Evolutionary conservation across 2,888 invertebrate genomes (phyloP), one percentile per base, ranked within the genome.

Genomic region (Teleiodes luculella): DNA sequence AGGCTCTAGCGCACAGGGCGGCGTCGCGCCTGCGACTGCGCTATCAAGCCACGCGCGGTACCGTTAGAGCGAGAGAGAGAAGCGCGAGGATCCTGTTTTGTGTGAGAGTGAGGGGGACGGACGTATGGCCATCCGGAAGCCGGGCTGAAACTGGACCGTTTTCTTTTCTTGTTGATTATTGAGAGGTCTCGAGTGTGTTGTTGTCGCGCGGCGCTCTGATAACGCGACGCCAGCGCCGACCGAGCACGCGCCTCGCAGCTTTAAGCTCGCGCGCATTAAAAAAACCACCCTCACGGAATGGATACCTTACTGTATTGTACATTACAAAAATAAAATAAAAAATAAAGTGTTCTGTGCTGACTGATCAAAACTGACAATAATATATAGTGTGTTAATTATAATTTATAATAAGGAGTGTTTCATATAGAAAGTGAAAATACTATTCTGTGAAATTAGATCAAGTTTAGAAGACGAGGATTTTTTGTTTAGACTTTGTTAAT

Each of bases 111-210:
- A 78, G 76, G 70, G 73, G 57, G 67, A 82, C 80, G 78, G 80
- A 74, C 83, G 43, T 43, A 43, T 83, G 82, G 80, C 86, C 87
- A 87, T 87, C 88, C 88, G 88, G 88, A 89, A 88, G 88, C 86
- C 87, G 80, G 78, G 80, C 89, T 89, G 89, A 89, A 89, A 89
- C 89, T 89, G 89, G 89, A 88, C 89, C 89, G 89, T 89, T 88
- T 89, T 89, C 88, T 89, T 89, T 89, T 88, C 88, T 88, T 89
- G 88, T 89, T 88, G 84, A 87, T 88, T 88, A 88, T 88, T 86
- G 86, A 86, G 86, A 76, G 79, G 83, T 86, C 85, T 83, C 86
- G 85, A 87, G 83, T 87, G 87, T 88, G 88, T 88, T 88, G 88
- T 88, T 86, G 87, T 87, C 86, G 86, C 80, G 83, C 80, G 79